Evolutionary conservation across 2,797 vertebrate species (phyloP).

Genomic region (Rhinogobio ventralis): DNA sequence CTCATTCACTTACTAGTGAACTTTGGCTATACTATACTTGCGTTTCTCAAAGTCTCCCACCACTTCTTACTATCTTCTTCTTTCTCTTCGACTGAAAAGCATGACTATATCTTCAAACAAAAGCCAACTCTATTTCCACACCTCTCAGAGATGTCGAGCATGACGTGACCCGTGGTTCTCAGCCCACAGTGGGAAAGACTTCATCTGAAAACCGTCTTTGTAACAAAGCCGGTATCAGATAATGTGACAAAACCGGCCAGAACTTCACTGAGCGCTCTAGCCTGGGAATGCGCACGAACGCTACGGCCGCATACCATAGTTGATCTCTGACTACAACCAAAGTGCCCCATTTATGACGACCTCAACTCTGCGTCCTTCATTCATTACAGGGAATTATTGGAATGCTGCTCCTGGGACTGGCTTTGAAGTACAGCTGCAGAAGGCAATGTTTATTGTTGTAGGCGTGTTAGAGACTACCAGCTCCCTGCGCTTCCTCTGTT

Average conservation of each 20-base stretch:
- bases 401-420: constrained; percentile 15
- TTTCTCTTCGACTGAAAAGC: background rate
- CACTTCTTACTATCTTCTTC: background rate
- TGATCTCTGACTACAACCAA: constrained; percentile 56
- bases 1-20: background rate
- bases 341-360: constrained; percentile 38
- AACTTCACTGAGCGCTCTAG: constrained; percentile 7
- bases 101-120: constrained; percentile 23
- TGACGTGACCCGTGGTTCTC: constrained; percentile 10
- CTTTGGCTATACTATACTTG: background rate
- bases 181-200: constrained; percentile 15
- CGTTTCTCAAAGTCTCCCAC: constrained; percentile 6
- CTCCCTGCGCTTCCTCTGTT: constrained; percentile 8
- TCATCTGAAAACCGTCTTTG: constrained; percentile 35
- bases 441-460: constrained; percentile 52
- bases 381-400: constrained; percentile 50
- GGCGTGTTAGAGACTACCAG: constrained; percentile 19
- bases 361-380: constrained; percentile 30
- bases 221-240: constrained; percentile 48
- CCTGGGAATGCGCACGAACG: constrained; percentile 32
- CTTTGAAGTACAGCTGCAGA: constrained; percentile 32
- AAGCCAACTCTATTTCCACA: constrained; percentile 33
- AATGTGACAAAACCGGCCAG: constrained; percentile 36
- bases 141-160: constrained; percentile 27
- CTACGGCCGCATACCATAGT: constrained; percentile 17